Conservation (phyloP, 2,888 invertebrate species). For the Torymus texanus region DNA sequence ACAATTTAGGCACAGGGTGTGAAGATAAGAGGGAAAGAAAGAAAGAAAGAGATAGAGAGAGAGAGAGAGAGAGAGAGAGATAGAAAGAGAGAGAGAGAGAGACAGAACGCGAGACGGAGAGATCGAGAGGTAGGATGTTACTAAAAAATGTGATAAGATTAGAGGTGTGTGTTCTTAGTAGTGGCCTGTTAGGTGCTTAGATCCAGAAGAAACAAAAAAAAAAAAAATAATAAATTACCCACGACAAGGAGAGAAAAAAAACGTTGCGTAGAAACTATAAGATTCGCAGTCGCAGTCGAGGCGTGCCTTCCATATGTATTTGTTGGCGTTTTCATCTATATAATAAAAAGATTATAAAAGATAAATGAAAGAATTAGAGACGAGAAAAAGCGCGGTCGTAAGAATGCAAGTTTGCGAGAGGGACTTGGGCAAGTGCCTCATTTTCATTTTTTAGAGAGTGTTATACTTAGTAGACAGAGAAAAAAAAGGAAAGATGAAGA, state of each 20-base stretch:
- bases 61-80: neutral
- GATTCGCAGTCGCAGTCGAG: constrained; percentile 72
- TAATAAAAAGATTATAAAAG: constrained; percentile 56
- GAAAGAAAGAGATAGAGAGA: constrained; percentile 21
- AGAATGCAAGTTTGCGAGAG: constrained; percentile 57
- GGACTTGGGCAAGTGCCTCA: constrained; percentile 71
- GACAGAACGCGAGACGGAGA: constrained; percentile 6
- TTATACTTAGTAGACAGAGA: constrained; percentile 56
- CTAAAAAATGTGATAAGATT: constrained; percentile 73
- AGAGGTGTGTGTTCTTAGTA: constrained; percentile 73
- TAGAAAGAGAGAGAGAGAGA: constrained; percentile 11
- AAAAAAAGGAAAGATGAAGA: constrained; percentile 51
- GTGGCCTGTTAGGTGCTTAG: constrained; percentile 74
- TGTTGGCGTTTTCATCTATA: constrained; percentile 72
- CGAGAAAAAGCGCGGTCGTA: constrained; percentile 45
- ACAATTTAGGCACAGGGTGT: constrained; percentile 43
- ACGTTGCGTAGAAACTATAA: constrained; percentile 65
- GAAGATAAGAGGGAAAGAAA: constrained; percentile 12
- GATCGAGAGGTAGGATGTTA: constrained; percentile 57
- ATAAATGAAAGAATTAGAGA: constrained; percentile 53
- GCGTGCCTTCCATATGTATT: constrained; percentile 75
- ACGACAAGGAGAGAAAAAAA: constrained; percentile 55
- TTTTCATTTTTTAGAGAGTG: constrained; percentile 66
- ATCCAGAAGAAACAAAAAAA: constrained; percentile 60
- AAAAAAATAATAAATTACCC: constrained; percentile 60